Evolutionary conservation across 2,797 vertebrate species (phyloP), one percentile per base, ranked within the genome.

Genomic region (Pseudotriccus pelzelni): DNA sequence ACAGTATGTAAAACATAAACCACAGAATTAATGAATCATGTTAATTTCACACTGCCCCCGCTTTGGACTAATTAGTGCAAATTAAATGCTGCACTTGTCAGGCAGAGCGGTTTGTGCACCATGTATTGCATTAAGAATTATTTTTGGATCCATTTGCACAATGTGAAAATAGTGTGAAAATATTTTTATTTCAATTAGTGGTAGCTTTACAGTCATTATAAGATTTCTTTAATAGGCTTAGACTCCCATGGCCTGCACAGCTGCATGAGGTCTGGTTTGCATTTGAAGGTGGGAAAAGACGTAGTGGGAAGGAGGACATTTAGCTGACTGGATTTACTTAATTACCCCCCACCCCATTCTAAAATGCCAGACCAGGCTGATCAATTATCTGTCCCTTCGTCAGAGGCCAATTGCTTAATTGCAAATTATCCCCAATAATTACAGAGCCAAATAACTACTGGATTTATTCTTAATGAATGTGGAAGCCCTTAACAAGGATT

Each of bases 81-180:
- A 98, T 98, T 97, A 98, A 97, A 97, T 97, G 95, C 97, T 97
- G 96, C 96, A 97, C 96, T 97, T 97, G 95, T 97, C 94, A 97
- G 94, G 94, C 84, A 70, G 78, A 97, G 97, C 86, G 90, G 94
- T 96, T 97, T 95, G 97, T 96, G 88, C 77, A 93, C 84, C 76
- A 44, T 49, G 70, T 88, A 92, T 87, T 89, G 76, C 91, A 90
- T 91, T 70, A 93, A 94, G 83, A 97, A 95, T 93, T 83, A 78
- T 85, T 96, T 90, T 97, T 63, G 32, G 80, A 94, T 87, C 89
- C 91, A 50, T 95, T 97, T 97, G 92, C 64, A 93, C 95, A 88
- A 96, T 77, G 87, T 15, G 43, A 96, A 97, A 98, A 96, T 69
- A 94, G 73, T 95, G 96, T 93, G 93, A 97, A 97, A 97, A 97